Conservation (phyloP, 2,888 invertebrate species). For the Neria commutata region DNA sequence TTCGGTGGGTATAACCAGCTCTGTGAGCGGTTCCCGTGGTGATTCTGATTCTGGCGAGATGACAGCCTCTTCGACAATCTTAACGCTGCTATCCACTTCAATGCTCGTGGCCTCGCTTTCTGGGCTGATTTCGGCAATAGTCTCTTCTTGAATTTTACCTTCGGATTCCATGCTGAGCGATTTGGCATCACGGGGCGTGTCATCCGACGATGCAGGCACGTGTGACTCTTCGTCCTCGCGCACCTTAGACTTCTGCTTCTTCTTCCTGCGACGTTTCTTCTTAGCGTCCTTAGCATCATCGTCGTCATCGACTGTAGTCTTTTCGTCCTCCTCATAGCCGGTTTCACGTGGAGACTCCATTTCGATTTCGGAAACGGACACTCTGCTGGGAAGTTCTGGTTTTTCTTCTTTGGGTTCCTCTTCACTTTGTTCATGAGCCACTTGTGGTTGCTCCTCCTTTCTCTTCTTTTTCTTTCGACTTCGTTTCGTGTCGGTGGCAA, state of each 20-base stretch:
- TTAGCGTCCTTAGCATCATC: constrained; percentile 50
- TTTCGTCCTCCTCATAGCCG: constrained; percentile 76
- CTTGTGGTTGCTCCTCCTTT: constrained; percentile 59
- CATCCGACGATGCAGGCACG: constrained; percentile 63
- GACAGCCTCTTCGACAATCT: constrained; percentile 71
- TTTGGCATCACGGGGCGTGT: constrained; percentile 54
- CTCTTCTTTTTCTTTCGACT: constrained; percentile 72
- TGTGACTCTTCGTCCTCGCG: constrained; percentile 64
- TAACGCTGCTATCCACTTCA: constrained; percentile 67
- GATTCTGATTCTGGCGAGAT: constrained; percentile 66
- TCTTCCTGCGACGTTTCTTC: constrained; percentile 64
- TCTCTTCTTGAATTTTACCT: constrained; percentile 47
- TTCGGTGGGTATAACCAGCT: constrained; percentile 62
- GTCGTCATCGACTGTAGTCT: constrained; percentile 64
- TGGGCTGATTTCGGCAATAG: constrained; percentile 59
- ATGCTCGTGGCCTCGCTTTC: constrained; percentile 62
- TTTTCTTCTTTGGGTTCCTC: constrained; percentile 32
- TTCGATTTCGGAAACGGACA: constrained; percentile 37
- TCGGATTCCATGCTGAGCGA: constrained; percentile 46
- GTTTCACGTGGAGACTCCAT: constrained; percentile 63
- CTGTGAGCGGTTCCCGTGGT: constrained; percentile 65
- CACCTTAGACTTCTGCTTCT: constrained; percentile 64
- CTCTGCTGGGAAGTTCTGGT: constrained; percentile 21
- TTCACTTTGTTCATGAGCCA: constrained; percentile 25
- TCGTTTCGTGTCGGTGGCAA: constrained; percentile 64